Percentiles rank a stretch among this genome's conserved stretches.
Conservation (phyloP, 1,140 invertebrate genomes). For the Vanessa atalanta region DNA sequence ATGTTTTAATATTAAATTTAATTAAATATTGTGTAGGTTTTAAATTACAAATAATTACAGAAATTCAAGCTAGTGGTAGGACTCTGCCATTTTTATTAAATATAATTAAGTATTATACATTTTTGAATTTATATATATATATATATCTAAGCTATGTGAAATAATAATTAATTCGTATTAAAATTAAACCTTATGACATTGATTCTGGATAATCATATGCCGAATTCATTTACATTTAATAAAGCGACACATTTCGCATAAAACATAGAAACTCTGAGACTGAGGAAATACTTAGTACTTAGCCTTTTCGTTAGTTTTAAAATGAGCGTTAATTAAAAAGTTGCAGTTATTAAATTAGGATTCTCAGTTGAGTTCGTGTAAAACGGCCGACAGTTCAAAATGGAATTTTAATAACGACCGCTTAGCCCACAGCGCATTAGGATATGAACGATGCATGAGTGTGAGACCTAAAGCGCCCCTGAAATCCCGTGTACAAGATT, state of each 20-base stretch:
- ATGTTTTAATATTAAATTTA: neutral
- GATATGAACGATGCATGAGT: constrained; percentile 47
- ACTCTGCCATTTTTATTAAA: too few species aligned
- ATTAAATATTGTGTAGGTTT: neutral
- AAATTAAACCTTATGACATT: too few species aligned
- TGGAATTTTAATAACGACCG: constrained; percentile 62
- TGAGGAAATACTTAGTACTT: constrained; percentile 24
- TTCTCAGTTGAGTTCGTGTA: constrained; percentile 41
- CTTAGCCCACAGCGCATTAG: constrained; percentile 52
- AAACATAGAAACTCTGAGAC: neutral
- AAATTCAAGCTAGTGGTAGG: too few species aligned
- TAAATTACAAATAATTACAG: too few species aligned
- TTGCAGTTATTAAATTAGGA: constrained; percentile 61
- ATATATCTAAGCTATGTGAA: too few species aligned
- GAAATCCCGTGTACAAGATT: constrained; percentile 35
- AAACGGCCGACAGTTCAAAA: constrained; percentile 44
- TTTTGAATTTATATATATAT: too few species aligned
- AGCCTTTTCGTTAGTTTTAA: constrained; percentile 46
- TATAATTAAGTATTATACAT: too few species aligned
- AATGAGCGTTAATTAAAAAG: constrained; percentile 67
- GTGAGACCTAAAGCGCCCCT: constrained; percentile 30
- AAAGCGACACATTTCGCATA: neutral
- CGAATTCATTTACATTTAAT: neutral
- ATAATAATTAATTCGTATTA: too few species aligned
- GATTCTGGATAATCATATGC: too few species aligned